Conservation (phyloP, 92 coral and sea anemone species). For the Epizoanthus rinbou region DNA sequence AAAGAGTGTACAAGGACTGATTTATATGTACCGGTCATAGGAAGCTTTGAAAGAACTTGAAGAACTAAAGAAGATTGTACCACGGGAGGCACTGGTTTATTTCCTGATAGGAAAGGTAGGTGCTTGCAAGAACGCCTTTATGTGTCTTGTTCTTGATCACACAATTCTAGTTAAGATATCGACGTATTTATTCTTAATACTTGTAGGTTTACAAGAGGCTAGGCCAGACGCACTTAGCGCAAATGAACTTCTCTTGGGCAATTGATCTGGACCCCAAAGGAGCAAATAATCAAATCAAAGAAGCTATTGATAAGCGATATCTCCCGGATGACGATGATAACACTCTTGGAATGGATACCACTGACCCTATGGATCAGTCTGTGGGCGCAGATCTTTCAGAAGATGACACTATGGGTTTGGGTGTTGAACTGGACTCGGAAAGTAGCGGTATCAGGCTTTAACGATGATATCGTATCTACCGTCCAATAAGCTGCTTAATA, state of each 20-base stretch:
- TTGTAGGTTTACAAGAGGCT: slow-evolving; percentile 89
- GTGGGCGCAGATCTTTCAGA: slow-evolving; percentile 61
- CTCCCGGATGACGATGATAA: slow-evolving; percentile 98
- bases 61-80: slow-evolving; percentile 91
- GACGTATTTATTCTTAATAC: background rate
- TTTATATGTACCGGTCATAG: slow-evolving; percentile 34
- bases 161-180: background rate
- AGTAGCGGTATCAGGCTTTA: background rate
- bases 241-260: slow-evolving; percentile 99
- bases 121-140: background rate
- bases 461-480: background rate
- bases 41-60: slow-evolving; percentile 95
- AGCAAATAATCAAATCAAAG: slow-evolving; percentile 98
- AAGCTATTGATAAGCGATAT: slow-evolving; percentile 97
- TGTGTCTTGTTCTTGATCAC: too few species aligned
- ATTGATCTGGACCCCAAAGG: slow-evolving; percentile 98
- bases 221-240: slow-evolving; percentile 90
- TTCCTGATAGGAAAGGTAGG: slow-evolving; percentile 94
- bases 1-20: too few species aligned
- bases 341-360: slow-evolving; percentile 60
- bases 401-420: slow-evolving; percentile 63
- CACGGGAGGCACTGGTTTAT: slow-evolving; percentile 95
- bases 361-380: slow-evolving; percentile 77
- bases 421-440: slow-evolving; percentile 5
- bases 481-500: background rate